Conservation (phyloP, 2,888 invertebrate genomes). For the Psylliodes chrysocephalus region DNA sequence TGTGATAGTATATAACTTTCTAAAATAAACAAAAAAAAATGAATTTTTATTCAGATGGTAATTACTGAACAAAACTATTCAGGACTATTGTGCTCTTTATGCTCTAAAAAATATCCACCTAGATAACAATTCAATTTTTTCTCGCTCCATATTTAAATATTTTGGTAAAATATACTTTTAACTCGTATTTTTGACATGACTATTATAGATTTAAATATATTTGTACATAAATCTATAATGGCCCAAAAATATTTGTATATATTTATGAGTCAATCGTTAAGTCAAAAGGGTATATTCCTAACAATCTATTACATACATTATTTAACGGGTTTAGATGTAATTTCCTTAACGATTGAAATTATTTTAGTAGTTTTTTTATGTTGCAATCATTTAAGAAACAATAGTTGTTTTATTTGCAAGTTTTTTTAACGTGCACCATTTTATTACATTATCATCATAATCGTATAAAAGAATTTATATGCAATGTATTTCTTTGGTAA, state of each 20-base stretch:
- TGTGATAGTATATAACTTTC: no score
- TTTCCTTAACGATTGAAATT: constrained; percentile 11
- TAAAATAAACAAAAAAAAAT: background rate
- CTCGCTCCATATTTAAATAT: constrained; percentile 10
- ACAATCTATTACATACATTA: background rate
- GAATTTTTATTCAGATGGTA: background rate
- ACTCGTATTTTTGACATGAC: background rate
- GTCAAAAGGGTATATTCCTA: background rate
- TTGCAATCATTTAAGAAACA: constrained; percentile 10
- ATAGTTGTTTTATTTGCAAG: constrained; percentile 3
- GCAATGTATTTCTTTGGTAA: constrained; percentile 1
- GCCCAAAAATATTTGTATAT: constrained; percentile 14
- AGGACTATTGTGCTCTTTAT: no score
- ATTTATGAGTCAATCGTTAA: constrained; percentile 12
- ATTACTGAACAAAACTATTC: background rate
- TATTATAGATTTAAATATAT: constrained; percentile 1
- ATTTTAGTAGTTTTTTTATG: constrained; percentile 6
- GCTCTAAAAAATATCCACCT: background rate
- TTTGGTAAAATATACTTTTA: background rate
- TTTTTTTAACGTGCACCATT: background rate
- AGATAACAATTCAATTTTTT: constrained; percentile 11
- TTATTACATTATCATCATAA: background rate
- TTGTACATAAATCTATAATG: constrained; percentile 2
- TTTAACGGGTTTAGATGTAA: no score
- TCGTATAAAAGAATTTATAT: background rate